Evolutionary conservation across 2,113 vertebrate species (phyloP).

Genomic region (Sphaerodactylus townsendi): DNA sequence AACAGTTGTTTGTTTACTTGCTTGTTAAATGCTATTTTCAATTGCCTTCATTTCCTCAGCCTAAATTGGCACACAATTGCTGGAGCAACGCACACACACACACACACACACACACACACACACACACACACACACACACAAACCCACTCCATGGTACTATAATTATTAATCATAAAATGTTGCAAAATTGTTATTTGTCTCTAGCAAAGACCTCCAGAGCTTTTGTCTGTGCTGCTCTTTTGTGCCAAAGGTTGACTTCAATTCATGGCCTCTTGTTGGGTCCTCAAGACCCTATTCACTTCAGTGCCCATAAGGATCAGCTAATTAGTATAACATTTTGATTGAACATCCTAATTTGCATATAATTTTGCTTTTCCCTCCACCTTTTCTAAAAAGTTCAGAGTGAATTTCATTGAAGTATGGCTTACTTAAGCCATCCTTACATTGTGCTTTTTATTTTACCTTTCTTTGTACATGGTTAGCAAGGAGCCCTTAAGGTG

Average conservation of each 20-base stretch:
- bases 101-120: neutral
- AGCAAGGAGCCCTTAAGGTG: too few species aligned
- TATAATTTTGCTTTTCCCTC: neutral
- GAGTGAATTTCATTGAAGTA: neutral
- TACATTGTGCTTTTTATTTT: neutral
- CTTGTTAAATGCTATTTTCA: conserved; percentile 67
- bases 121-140: neutral
- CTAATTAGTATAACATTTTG: neutral
- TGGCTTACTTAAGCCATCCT: neutral
- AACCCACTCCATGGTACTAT: neutral
- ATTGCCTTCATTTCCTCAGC: conserved; percentile 60
- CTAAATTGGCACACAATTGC: conserved; percentile 48
- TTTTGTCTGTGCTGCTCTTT: neutral
- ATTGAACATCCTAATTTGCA: neutral
- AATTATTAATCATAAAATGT: neutral
- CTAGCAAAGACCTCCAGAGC: neutral
- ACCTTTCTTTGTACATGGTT: too few species aligned
- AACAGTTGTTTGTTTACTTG: conserved; percentile 65
- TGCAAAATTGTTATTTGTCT: neutral
- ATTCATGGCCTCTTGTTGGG: too few species aligned
- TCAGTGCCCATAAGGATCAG: neutral
- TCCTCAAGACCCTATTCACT: neutral
- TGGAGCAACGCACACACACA: conserved; percentile 21
- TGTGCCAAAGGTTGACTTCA: neutral
- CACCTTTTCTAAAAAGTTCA: neutral